Base-by-base conservation (phyloP, 2,888 invertebrate genomes). In the Xestia xanthographa region DNA sequence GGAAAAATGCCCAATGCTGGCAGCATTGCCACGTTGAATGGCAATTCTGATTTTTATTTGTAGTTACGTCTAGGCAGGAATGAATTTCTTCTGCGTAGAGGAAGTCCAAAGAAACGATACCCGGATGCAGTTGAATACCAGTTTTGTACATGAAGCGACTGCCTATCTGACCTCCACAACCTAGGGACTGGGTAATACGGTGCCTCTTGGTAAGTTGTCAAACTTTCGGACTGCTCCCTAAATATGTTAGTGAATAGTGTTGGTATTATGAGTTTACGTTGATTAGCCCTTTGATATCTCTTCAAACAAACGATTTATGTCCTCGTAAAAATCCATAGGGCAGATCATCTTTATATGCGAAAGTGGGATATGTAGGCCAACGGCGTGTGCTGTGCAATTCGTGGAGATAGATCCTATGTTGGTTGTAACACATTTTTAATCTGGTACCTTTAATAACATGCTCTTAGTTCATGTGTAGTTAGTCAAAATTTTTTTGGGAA, bases 231-330 rank as follows among this genome's bases (percentile, higher is more conserved):
- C 29, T 34, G 20, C 9, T 20, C 5, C 60, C 20, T 8, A 17
- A 60, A 60, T 29, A 60, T 34, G 2, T 26, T 22, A 62, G 22
- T 34, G 38, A 62, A 22, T 62, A 5, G 20, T 9, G 12, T 71
- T 34, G 14, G 41, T 17, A 50, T 68, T 63, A 74, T 43, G 66
- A 26, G 41, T 26, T 20, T 34, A 5, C 8, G 63, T 67, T 68
- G 26, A 75, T 80, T 65, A 68, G 22, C 41, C 22, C 53, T 38
- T 41, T 53, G 29, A 56, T 69, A 69, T 45, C 34, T 60, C 22
- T 50, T 43, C 75, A 79, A 80, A 81, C 80, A 82, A 80, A 43
- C 6, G 9, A 50, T 62, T 70, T 81, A 80, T 62, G 77, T 0
- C 12, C 43, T 81, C 80, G 58, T 80, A 76, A 80, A 79, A 12